Base-by-base conservation (phyloP, 2,888 invertebrate genomes). In the Euplexia lucipara region DNA sequence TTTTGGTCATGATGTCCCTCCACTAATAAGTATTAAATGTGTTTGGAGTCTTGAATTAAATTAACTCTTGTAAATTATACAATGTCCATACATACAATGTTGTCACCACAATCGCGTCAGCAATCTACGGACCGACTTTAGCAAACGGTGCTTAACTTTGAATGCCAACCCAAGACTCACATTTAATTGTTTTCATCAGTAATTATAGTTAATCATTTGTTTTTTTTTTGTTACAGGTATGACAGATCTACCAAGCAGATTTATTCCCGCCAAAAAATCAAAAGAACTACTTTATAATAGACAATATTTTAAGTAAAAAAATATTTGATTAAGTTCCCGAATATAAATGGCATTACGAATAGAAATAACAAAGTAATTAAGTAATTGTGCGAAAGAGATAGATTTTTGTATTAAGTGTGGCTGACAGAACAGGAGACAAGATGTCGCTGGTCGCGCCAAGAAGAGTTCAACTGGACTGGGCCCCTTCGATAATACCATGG, bases 401-500 rank as follows among this genome's bases (percentile, higher is more conserved):
- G 9, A 30, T 30, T 37, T 30, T 37, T 34, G 58, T 47, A 57
- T 51, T 62, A 69, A 88, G 69, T 76, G 87, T 87, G 86, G 87
- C 82, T 79, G 84, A 80, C 30, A 70, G 66, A 77, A 67, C 83
- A 69, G 65, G 62, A 70, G 70, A 68, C 48, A 87, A 89, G 83
- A 95, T 95, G 95, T 95, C 95, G 86, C 85, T 95, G 58, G 90
- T 95, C 5, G 95, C 95, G 44, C 95, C 95, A 1, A 86, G 94
- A 62, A 81, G 93, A 68, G 94, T 94, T 65, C 94, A 94, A 72
- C 79, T 95, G 53, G 94, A 92, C 72, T 95, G 95, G 95, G 89
- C 93, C 9, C 92, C 88, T 63, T 83, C 88, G 10, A 92, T 94
- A 79, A 92, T 94, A 82, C 95, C 94, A 78, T 95, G 95, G 95